Conservation (phyloP, 2,888 invertebrate genomes). For the Aleiodes leptofemur region DNA sequence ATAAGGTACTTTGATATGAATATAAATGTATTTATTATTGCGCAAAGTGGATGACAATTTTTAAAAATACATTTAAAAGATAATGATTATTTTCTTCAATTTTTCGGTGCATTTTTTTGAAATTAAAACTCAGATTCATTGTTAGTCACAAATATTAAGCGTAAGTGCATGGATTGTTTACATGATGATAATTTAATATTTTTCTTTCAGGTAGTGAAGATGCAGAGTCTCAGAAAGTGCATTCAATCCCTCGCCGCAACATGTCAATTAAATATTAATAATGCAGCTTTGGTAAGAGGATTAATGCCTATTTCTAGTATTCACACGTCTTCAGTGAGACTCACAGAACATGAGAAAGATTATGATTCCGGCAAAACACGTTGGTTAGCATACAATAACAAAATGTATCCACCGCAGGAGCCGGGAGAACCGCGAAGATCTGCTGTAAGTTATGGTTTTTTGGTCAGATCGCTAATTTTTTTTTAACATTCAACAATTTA, state of each 20-base stretch:
- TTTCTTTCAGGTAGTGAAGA: constrained; percentile 34
- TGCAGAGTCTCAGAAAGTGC: constrained; percentile 55
- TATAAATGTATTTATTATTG: too few relatives aligned
- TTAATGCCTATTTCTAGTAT: constrained; percentile 46
- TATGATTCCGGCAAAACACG: constrained; percentile 64
- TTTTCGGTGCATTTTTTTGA: neutral
- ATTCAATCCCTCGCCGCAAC: constrained; percentile 39
- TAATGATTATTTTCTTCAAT: too few relatives aligned
- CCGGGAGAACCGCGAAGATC: constrained; percentile 86
- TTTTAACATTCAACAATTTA: too few relatives aligned
- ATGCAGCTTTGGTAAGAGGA: constrained; percentile 15
- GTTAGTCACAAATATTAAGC: too few relatives aligned
- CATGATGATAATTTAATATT: neutral
- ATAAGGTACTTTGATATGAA: too few relatives aligned
- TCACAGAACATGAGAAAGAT: neutral
- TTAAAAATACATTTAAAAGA: too few relatives aligned
- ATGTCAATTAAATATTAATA: constrained; percentile 31
- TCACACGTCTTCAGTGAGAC: constrained; percentile 53
- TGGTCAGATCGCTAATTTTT: too few relatives aligned
- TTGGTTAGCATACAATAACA: constrained; percentile 84
- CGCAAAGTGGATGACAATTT: too few relatives aligned
- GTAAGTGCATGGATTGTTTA: neutral
- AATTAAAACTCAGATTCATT: too few relatives aligned
- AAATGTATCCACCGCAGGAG: constrained; percentile 87
- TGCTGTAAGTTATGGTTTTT: constrained; percentile 81